phyloP scores from a whole-genome alignment of 2,888 invertebrate species.

The Cybosia mesomella region DNA sequence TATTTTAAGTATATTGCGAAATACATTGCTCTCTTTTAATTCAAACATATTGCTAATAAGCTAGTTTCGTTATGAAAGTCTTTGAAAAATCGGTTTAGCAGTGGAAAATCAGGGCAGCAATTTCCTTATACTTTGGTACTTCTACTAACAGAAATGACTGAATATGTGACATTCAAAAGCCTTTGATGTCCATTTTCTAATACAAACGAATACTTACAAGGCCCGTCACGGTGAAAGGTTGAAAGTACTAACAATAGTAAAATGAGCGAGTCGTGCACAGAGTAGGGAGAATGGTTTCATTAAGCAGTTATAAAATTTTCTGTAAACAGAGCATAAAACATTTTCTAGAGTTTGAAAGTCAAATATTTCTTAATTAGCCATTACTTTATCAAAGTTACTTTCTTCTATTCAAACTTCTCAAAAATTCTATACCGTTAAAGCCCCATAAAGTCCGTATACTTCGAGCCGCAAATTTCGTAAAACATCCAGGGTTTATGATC shows the following conservation, averaged over 20 bases:
- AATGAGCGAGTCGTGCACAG: neutral
- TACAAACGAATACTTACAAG: too few species aligned
- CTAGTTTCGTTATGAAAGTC: neutral
- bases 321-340: conserved; percentile 7
- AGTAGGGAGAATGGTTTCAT: neutral
- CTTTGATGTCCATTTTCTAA: too few species aligned
- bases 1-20: too few species aligned
- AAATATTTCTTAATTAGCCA: conserved; percentile 36
- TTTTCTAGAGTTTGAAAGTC: conserved; percentile 1
- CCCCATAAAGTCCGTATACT: conserved; percentile 39
- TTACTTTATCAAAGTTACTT: conserved; percentile 28
- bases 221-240: neutral
- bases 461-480: conserved; percentile 42
- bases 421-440: conserved; percentile 42
- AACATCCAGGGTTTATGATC: conserved; percentile 40
- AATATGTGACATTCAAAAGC: too few species aligned
- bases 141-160: neutral
- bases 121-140: neutral
- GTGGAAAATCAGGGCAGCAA: neutral
- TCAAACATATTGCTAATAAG: neutral
- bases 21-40: neutral
- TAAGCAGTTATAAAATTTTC: neutral
- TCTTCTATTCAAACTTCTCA: conserved; percentile 24
- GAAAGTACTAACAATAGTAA: neutral
- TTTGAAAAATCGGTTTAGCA: neutral